Evolutionary conservation across 2,113 vertebrate species (phyloP), one percentile per base, ranked within the genome.

Genomic region (Amphiprion ocellaris): DNA sequence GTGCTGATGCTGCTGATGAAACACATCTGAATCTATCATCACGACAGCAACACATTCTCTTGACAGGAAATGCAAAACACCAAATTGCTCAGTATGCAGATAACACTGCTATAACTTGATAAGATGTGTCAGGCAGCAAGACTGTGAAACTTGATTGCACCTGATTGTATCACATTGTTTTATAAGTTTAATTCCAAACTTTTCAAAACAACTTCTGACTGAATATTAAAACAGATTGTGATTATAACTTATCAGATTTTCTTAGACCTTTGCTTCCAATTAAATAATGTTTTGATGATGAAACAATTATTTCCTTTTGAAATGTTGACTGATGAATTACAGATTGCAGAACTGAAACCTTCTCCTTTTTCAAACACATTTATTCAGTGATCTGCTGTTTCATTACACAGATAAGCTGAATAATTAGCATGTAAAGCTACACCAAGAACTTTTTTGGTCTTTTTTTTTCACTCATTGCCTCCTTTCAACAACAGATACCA

Each of bases 401-500:
- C 66, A 74, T 76, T 53, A 37, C 15, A 17, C 74, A 61, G 70
- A 88, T 87, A 81, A 69, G 56, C 11, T 11, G 1, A 74, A 83
- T 70, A 71, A 84, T 90, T 83, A 83, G 39, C 77, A 70, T 21
- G 56, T 62, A 47, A 49, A 82, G 66, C 79, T 10, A 52, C 72
- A 68, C 23, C 37, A 19, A 61, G 60, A 64, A 11, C 2, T 23
- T 61, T 83, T 72, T 69, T 68, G 26, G 23, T 49, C 30, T 0
- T 41, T 46, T 55, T 50, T 71, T 52, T 50, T 7, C 16, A 3
- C 49, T 30, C 62, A 53, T 73, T 3, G 15, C 54, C 58, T 81
- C 47, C 46, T 79, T 87, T 86, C 54, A 75, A 53, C 72, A 17
- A 66, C 73, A 67, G 75, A 89, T 80, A 54, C 54, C 79, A 80